These are phyloP conservation scores for Tortrix viridana DNA, from an alignment of 2,888 invertebrate genomes.

Conservation along the genomic window DNA sequence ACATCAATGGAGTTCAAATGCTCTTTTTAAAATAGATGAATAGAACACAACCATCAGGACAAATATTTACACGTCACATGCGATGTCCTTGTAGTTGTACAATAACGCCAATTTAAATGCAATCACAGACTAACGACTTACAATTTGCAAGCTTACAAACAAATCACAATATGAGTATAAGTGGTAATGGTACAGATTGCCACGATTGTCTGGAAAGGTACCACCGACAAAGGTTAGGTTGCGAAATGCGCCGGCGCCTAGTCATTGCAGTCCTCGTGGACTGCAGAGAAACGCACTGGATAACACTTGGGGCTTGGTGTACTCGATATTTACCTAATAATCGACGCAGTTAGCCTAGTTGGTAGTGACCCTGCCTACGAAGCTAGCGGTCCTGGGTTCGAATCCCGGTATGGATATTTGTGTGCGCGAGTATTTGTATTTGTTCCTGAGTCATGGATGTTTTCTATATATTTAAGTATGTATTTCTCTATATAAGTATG, in stretches of 20 bases:
- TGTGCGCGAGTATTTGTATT: no score
- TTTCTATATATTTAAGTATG: no score
- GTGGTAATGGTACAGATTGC: conserved; percentile 69
- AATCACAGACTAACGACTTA: conserved; percentile 62
- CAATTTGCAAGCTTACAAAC: conserved; percentile 57
- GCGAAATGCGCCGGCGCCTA: conserved; percentile 52
- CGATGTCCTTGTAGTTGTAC: conserved; percentile 44
- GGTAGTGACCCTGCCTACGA: no score
- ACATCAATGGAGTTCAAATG: background rate
- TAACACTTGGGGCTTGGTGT: background rate
- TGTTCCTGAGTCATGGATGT: no score
- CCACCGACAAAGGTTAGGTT: conserved; percentile 58
- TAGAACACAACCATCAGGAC: conserved; percentile 8
- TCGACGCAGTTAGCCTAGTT: no score
- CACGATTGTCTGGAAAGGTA: conserved; percentile 60
- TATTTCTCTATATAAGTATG: no score
- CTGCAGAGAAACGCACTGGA: conserved; percentile 10
- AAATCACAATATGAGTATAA: conserved; percentile 64
- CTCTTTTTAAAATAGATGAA: background rate
- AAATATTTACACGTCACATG: background rate
- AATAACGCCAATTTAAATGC: conserved; percentile 70
- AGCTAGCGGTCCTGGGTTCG: no score
- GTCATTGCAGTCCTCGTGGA: conserved; percentile 51
- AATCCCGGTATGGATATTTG: no score
- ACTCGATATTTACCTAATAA: background rate